Evolutionary conservation across 2,113 vertebrate genomes (phyloP).

Genomic region (Triplophysa dalaica): DNA sequence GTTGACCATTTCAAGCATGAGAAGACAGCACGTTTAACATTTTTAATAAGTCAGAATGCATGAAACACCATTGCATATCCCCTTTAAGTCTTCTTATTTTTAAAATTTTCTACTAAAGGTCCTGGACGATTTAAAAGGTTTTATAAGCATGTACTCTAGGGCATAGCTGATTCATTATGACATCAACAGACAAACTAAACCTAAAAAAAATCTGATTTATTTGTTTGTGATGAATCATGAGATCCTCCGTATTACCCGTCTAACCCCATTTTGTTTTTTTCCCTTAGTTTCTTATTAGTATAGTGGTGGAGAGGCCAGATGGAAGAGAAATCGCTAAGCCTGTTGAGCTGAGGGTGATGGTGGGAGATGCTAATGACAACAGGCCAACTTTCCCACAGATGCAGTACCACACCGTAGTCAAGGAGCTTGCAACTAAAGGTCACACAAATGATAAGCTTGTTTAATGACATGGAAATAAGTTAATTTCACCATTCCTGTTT

Average conservation of each 20-base stretch:
- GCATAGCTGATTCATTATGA: neutral
- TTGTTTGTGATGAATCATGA: neutral
- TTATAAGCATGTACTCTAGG: no score
- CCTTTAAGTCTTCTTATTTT: no score
- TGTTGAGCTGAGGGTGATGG: constrained; percentile 70
- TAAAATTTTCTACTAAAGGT: no score
- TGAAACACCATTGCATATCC: no score
- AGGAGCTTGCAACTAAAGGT: constrained; percentile 61
- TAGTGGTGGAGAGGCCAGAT: constrained; percentile 71
- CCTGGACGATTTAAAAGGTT: no score
- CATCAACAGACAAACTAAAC: neutral
- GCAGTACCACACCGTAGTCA: constrained; percentile 74
- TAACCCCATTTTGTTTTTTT: constrained; percentile 11
- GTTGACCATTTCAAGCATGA: no score
- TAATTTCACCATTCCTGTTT: neutral
- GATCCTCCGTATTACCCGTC: neutral
- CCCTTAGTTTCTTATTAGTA: constrained; percentile 70
- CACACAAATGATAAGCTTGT: neutral
- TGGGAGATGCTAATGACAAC: constrained; percentile 76
- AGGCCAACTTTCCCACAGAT: constrained; percentile 70
- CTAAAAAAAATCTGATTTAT: neutral
- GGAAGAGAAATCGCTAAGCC: constrained; percentile 72
- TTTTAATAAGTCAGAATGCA: no score
- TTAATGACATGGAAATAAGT: neutral
- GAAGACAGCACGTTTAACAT: no score